Base-by-base conservation (phyloP, 2,113 vertebrate species). In the Melozone crissalis region DNA sequence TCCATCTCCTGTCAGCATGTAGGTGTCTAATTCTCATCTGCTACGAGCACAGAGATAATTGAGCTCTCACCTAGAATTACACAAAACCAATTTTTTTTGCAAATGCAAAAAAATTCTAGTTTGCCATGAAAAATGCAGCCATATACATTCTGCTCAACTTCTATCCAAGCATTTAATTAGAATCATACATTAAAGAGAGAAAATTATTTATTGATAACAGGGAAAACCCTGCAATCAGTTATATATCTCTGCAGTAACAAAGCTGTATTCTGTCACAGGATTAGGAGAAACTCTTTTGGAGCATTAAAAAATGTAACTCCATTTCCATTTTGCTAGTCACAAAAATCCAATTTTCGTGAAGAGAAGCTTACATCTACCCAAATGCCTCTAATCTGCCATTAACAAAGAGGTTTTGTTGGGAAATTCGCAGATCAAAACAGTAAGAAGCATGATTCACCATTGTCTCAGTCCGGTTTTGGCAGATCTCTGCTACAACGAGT, bases 351-450 rank as follows among this genome's bases (percentile, higher is more conserved):
- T 92, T 91, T 93, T 65, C 26, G 0, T 65, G 47, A 92, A 66
- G 13, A 87, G 44, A 61, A 84, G 41, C 30, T 89, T 87, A 72
- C 4, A 18, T 49, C 57, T 89, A 76, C 30, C 21, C 17, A 76
- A 93, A 66, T 89, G 46, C 19, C 59, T 85, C 16, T 91, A 83
- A 93, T 92, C 58, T 91, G 41, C 75, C 43, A 90, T 74, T 82
- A 90, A 75, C 35, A 59, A 75, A 85, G 30, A 61, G 43, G 4
- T 65, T 91, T 93, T 67, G 14, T 39, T 62, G 19, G 31, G 31
- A 89, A 87, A 94, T 57, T 41, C 0, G 0, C 75, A 46, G 27
- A 75, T 89, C 26, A 82, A 89, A 89, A 51, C 13, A 91, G 24
- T 35, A 84, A 24, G 27, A 61, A 51, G 23, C 23, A 41, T 69